A percentile compares a stretch with the other conserved stretches of the same genome.
Conservation (phyloP, 2,113 vertebrate species). For the Daphoenositta chrysoptera region DNA sequence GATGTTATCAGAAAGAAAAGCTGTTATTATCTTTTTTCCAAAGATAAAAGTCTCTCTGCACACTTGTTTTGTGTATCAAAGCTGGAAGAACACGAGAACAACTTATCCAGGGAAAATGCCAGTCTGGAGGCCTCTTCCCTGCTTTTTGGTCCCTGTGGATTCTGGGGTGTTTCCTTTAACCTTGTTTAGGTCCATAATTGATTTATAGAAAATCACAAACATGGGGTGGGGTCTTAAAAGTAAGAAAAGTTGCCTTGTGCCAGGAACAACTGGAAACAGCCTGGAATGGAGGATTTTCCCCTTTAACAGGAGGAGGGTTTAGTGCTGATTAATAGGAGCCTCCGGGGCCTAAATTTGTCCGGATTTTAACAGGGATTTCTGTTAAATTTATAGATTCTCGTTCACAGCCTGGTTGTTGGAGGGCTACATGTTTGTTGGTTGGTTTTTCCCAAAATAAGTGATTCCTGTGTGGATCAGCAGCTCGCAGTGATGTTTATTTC, state of each 20-base stretch:
- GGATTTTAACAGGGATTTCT: neutral
- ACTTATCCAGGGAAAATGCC: neutral
- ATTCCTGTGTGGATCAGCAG: neutral
- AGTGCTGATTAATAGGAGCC: neutral
- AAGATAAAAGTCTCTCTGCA: neutral
- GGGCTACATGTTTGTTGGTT: fast-evolving
- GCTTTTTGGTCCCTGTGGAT: neutral
- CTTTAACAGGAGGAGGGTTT: neutral
- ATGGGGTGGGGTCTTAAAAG: neutral
- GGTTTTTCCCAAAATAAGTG: neutral
- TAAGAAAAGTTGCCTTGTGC: neutral
- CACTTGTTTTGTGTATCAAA: neutral
- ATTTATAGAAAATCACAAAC: neutral
- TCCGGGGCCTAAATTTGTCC: neutral
- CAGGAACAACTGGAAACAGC: neutral
- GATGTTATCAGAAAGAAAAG: neutral
- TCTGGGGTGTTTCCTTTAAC: neutral
- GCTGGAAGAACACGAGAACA: neutral
- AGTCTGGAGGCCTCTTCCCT: neutral
- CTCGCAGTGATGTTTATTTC: neutral
- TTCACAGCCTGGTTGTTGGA: neutral
- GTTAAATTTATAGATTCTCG: neutral
- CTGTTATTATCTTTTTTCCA: neutral
- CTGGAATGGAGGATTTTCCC: neutral
- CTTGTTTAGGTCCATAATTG: neutral